Percentiles rank a stretch among this genome's conserved stretches.
phyloP scores from a whole-genome alignment of 2,113 vertebrate genomes.

The Toxotes jaculatrix region DNA sequence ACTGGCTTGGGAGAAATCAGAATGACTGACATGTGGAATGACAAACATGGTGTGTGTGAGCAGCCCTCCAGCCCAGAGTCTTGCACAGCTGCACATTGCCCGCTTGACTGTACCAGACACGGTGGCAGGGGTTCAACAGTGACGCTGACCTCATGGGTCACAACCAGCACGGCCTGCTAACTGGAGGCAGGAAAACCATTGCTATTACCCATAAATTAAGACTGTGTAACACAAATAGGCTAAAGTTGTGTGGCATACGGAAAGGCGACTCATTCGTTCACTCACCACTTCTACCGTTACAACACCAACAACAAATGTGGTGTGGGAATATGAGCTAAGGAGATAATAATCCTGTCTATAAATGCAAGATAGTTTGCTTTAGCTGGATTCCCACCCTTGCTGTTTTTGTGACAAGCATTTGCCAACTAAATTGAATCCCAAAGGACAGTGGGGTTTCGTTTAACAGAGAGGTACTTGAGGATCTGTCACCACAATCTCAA shows the following conservation, averaged over 20 bases:
- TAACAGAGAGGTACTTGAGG: slow-evolving; percentile 77
- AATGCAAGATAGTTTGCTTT: slow-evolving; percentile 77
- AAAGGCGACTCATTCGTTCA: slow-evolving; percentile 44
- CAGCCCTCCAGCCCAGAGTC: slow-evolving; percentile 27
- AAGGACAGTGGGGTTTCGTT: slow-evolving; percentile 70
- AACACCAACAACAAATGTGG: slow-evolving; percentile 37
- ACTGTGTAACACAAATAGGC: slow-evolving; percentile 52
- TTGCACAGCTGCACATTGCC: slow-evolving; percentile 73
- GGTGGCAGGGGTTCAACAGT: slow-evolving; percentile 77
- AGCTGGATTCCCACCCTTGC: slow-evolving; percentile 77
- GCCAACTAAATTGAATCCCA: slow-evolving; percentile 77
- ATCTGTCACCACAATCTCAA: slow-evolving; percentile 70
- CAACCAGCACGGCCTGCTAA: slow-evolving; percentile 58
- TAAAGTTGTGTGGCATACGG: slow-evolving; percentile 25
- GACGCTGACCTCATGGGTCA: slow-evolving; percentile 80
- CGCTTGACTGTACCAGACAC: slow-evolving; percentile 67
- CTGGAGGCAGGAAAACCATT: slow-evolving; percentile 48
- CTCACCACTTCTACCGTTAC: slow-evolving; percentile 37
- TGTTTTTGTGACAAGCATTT: slow-evolving; percentile 76
- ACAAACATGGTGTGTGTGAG: slow-evolving; percentile 62
- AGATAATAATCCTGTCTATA: slow-evolving; percentile 70
- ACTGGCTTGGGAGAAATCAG: slow-evolving; percentile 58
- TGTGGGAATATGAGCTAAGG: slow-evolving; percentile 71
- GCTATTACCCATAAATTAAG: slow-evolving; percentile 51
- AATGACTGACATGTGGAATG: slow-evolving; percentile 73